phyloP scores from a whole-genome alignment of 2,113 vertebrate species.

The Siniperca knerii region DNA sequence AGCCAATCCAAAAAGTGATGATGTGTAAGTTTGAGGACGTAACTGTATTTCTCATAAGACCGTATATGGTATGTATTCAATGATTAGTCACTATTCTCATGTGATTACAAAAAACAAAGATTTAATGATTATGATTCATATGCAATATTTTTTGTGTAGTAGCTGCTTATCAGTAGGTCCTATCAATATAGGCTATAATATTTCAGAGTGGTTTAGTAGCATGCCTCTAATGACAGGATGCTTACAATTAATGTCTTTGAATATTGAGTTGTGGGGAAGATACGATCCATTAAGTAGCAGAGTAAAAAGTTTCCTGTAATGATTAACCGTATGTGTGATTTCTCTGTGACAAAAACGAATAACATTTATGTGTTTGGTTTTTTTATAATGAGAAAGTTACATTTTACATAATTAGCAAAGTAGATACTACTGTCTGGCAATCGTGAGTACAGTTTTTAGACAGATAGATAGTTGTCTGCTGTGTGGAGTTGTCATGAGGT shows the following conservation, averaged over 20 bases:
- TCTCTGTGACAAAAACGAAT: background rate
- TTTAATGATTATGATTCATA: background rate
- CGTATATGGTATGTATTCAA: constrained; percentile 7
- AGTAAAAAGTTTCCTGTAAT: constrained; percentile 22
- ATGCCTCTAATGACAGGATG: constrained; percentile 42
- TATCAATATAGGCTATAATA: constrained; percentile 20
- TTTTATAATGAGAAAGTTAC: background rate
- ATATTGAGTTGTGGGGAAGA: constrained; percentile 7
- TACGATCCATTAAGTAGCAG: constrained; percentile 19
- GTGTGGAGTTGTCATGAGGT: background rate
- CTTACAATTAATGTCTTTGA: constrained; percentile 38
- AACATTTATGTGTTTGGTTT: background rate
- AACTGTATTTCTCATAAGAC: background rate
- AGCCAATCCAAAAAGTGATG: constrained; percentile 11
- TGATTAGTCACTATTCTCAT: constrained; percentile 1
- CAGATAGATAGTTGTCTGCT: background rate
- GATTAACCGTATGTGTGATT: constrained; percentile 11
- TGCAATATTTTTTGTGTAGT: background rate
- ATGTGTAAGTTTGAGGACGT: background rate
- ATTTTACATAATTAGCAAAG: no score
- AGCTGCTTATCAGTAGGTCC: constrained; percentile 17
- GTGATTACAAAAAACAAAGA: constrained; percentile 4
- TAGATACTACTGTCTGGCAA: background rate
- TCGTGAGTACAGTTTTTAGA: background rate
- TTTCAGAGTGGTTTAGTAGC: constrained; percentile 41